Evolutionary conservation across 1,140 invertebrate species (phyloP), one percentile per base, ranked within the genome.

Genomic region (Aphidius gifuensis): DNA sequence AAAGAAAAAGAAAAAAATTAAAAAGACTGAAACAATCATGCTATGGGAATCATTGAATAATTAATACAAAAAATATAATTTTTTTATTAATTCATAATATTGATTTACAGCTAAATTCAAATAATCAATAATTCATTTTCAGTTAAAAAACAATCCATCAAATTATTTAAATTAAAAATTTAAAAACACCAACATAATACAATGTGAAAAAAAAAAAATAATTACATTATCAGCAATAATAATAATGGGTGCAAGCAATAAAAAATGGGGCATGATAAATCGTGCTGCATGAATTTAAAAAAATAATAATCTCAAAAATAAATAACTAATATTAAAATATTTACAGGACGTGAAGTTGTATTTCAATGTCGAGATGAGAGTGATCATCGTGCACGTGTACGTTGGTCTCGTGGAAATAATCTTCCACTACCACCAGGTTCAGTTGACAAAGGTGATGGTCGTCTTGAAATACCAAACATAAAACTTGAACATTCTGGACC

Each of bases 361-460:
- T 93, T 95, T 82, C 90, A 92, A 80, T 96, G 93, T 73, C 87
- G 93, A 66, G 94, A 96, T 76, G 92, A 96, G 82, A 90, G 94
- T 59, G 83, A 84, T 0, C 73, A 86, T 16, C 82, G 93, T 55
- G 88, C 90, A 38, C 84, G 83, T 61, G 92, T 96, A 11, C 83
- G 83, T 40, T 95, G 93, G 93, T 70, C 82, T 0, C 84, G 91
- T 60, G 87, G 85, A 51, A 87, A 88, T 61, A 87, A 88, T 42
- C 75, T 83, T 39, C 84, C 88, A 1, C 71, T 96, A 43, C 93
- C 92, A 44, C 75, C 85, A 1, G 89, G 88, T 23, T 87, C 87
- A 16, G 82, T 79, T 11, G 90, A 93, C 70, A 32, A 32, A 32
- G 78, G 79, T 23, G 86, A 87, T 58, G 92, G 93, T 58, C 86